Conservation (phyloP, 2,888 invertebrate genomes). For the Bedellia somnulentella region DNA sequence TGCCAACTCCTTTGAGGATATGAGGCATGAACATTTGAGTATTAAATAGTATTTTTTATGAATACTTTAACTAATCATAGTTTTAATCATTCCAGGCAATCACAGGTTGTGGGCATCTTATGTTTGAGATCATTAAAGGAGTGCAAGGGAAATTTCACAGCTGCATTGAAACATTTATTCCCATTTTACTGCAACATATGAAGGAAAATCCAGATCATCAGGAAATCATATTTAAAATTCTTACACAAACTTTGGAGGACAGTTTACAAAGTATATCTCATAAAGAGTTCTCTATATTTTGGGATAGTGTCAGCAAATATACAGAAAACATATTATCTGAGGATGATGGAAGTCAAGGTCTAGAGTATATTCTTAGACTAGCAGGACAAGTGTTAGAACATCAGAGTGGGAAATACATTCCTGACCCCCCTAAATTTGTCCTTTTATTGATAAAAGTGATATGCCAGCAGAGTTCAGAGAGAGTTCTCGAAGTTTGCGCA, state of each 20-base stretch:
- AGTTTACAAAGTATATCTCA: conserved; percentile 64
- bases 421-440: conserved; percentile 62
- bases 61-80: too few species aligned
- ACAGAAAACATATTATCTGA: conserved; percentile 34
- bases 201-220: conserved; percentile 50
- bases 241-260: conserved; percentile 66
- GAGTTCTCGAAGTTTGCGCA: conserved; percentile 44
- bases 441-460: conserved; percentile 57
- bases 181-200: conserved; percentile 66
- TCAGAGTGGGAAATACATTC: conserved; percentile 66
- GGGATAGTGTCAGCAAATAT: conserved; percentile 52
- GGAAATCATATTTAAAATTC: conserved; percentile 63
- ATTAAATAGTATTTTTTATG: too few species aligned
- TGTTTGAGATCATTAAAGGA: conserved; percentile 88
- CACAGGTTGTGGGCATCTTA: conserved; percentile 79
- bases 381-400: conserved; percentile 65
- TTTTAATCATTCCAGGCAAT: conserved; percentile 69
- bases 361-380: conserved; percentile 56
- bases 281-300: conserved; percentile 67
- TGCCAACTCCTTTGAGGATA: too few species aligned
- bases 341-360: conserved; percentile 24
- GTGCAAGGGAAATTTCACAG: conserved; percentile 85
- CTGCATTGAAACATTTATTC: conserved; percentile 71
- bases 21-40: too few species aligned
- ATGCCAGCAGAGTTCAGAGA: conserved; percentile 36